Percentiles rank a stretch among this genome's conserved stretches.
Evolutionary conservation across 1,140 invertebrate genomes (phyloP).

Genomic region (Zaprionus africanus): DNA sequence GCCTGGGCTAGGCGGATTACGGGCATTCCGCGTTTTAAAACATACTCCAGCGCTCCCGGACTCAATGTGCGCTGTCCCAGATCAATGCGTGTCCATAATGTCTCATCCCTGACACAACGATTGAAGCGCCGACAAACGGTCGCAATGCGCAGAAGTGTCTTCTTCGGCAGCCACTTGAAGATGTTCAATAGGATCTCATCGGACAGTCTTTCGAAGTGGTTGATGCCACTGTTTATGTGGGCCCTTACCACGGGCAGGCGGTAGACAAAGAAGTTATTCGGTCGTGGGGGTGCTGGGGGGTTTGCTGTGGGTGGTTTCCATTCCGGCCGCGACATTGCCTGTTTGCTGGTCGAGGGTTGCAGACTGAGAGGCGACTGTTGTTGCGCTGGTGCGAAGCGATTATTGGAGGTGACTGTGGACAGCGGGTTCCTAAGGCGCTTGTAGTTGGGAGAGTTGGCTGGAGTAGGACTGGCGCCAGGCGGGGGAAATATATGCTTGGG

Average conservation of each 20-base stretch:
- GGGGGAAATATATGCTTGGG: no score
- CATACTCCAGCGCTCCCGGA: slow-evolving; percentile 88
- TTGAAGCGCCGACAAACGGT: slow-evolving; percentile 89
- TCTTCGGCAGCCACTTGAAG: slow-evolving; percentile 92
- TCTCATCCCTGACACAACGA: slow-evolving; percentile 91
- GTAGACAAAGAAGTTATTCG: slow-evolving; percentile 66
- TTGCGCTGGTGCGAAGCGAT: slow-evolving; percentile 36
- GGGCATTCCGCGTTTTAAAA: slow-evolving; percentile 90
- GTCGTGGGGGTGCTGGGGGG: neutral
- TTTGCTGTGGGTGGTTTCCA: slow-evolving; percentile 34
- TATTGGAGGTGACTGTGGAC: slow-evolving; percentile 64
- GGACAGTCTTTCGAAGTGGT: slow-evolving; percentile 88
- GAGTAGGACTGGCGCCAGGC: slow-evolving; percentile 30
- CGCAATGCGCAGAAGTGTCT: slow-evolving; percentile 89
- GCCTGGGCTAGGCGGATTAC: slow-evolving; percentile 91
- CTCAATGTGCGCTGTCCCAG: slow-evolving; percentile 89
- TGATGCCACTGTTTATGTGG: slow-evolving; percentile 69
- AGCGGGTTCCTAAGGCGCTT: slow-evolving; percentile 73
- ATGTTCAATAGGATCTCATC: slow-evolving; percentile 94
- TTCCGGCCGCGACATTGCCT: slow-evolving; percentile 51
- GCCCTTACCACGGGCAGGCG: slow-evolving; percentile 57
- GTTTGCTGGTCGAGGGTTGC: slow-evolving; percentile 73
- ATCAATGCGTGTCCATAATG: slow-evolving; percentile 93
- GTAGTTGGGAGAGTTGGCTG: slow-evolving; percentile 62
- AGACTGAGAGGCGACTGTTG: slow-evolving; percentile 47